Evolutionary conservation across 2,888 invertebrate species (phyloP).

Genomic region (Hoplodrina blanda): DNA sequence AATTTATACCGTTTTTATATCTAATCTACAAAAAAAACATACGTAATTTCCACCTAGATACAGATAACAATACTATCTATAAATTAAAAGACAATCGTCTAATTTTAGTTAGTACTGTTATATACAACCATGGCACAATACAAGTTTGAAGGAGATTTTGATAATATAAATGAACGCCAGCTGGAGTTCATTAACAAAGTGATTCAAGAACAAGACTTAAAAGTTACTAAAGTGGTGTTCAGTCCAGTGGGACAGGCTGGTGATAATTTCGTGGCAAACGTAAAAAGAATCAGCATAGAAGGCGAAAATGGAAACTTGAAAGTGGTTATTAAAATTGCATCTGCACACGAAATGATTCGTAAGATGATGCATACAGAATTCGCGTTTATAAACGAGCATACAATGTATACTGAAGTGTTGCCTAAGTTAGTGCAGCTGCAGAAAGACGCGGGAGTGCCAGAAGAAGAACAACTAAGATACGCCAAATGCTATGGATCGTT

Average conservation of each 20-base stretch:
- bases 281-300: conserved; percentile 66
- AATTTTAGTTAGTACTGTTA: conserved; percentile 23
- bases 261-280: conserved; percentile 70
- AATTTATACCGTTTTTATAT: too few relatives aligned
- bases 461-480: conserved; percentile 66
- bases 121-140: conserved; percentile 58
- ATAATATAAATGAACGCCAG: conserved; percentile 64
- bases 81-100: conserved; percentile 13
- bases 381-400: conserved; percentile 71
- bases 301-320: conserved; percentile 58
- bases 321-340: conserved; percentile 75
- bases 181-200: conserved; percentile 68
- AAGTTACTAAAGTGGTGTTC: conserved; percentile 65
- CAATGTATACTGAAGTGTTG: conserved; percentile 70
- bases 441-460: conserved; percentile 65
- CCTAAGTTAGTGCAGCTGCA: conserved; percentile 72
- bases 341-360: conserved; percentile 60
- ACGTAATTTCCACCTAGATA: background rate
- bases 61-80: conserved; percentile 31
- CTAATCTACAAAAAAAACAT: too few relatives aligned
- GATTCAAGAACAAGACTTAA: conserved; percentile 67
- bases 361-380: conserved; percentile 44
- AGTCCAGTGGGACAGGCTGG: conserved; percentile 69
- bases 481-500: conserved; percentile 72
- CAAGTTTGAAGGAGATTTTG: conserved; percentile 68